Evolutionary conservation across 2,888 invertebrate species (phyloP).

Genomic region (Macrophya annulata): DNA sequence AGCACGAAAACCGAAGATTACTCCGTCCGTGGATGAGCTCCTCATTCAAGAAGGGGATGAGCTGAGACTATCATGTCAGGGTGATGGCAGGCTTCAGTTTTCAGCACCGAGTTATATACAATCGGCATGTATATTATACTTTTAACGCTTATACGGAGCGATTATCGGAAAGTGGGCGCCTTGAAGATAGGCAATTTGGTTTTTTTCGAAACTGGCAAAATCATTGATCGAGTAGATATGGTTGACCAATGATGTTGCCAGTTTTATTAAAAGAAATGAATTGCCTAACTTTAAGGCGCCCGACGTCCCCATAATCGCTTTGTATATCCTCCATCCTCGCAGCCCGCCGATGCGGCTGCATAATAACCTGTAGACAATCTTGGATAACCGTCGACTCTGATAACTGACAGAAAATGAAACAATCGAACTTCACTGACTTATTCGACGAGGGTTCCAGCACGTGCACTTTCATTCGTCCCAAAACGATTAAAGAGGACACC

Average conservation of each 20-base stretch:
- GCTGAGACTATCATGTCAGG: neutral
- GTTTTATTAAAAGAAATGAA: too few species aligned
- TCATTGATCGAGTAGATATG: too few species aligned
- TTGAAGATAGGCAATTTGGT: too few species aligned
- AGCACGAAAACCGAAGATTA: neutral
- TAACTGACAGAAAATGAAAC: neutral
- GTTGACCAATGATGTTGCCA: too few species aligned
- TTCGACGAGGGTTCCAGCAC: neutral
- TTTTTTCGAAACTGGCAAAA: too few species aligned
- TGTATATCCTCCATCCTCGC: too few species aligned
- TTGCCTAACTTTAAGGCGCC: too few species aligned
- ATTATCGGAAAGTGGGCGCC: too few species aligned
- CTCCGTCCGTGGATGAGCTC: neutral
- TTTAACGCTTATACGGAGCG: too few species aligned
- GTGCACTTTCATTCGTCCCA: conserved; percentile 56
- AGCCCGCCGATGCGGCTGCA: too few species aligned
- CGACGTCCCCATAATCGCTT: too few species aligned
- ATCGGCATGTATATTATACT: neutral
- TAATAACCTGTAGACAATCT: neutral
- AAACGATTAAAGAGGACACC: conserved; percentile 70
- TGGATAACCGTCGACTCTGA: neutral
- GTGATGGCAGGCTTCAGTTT: neutral
- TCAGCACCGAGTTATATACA: neutral
- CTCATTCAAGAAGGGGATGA: conserved; percentile 16
- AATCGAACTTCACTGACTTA: neutral